Evolutionary conservation across 1,140 invertebrate species (phyloP).

Genomic region (Drosophila simulans): DNA sequence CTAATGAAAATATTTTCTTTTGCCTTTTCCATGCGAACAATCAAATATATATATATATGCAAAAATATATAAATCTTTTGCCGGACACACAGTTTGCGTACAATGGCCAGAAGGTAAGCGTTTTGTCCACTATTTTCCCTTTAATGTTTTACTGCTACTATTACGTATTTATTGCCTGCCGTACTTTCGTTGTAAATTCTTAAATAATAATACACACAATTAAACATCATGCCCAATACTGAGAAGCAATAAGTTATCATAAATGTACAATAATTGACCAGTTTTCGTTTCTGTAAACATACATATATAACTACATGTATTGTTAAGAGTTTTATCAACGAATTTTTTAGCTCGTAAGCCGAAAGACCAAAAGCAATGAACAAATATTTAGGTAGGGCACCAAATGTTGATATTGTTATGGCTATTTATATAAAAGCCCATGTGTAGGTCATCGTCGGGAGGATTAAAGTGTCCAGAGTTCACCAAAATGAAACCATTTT

Average conservation of each 20-base stretch:
- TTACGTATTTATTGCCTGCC: slow-evolving; percentile 80
- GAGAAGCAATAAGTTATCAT: slow-evolving; percentile 61
- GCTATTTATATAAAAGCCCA: slow-evolving; percentile 12
- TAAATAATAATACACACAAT: slow-evolving; percentile 51
- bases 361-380: slow-evolving; percentile 11
- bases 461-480: slow-evolving; percentile 37
- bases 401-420: slow-evolving; percentile 27
- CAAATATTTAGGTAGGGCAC: slow-evolving; percentile 34
- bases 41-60: slow-evolving; percentile 16
- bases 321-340: slow-evolving; percentile 37
- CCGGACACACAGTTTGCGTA: slow-evolving; percentile 90
- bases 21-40: slow-evolving; percentile 72
- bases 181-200: slow-evolving; percentile 70
- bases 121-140: slow-evolving; percentile 54
- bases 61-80: slow-evolving; percentile 85
- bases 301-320: slow-evolving; percentile 31
- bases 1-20: slow-evolving; percentile 75
- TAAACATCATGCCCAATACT: slow-evolving; percentile 24
- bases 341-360: slow-evolving; percentile 57
- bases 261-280: slow-evolving; percentile 61
- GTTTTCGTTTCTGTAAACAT: slow-evolving; percentile 43
- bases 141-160: slow-evolving; percentile 53
- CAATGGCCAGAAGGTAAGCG: slow-evolving; percentile 94
- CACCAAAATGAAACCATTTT: slow-evolving; percentile 49
- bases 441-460: slow-evolving; percentile 45